phyloP scores from a whole-genome alignment of 2,113 vertebrate species.

The Pithys albifrons region DNA sequence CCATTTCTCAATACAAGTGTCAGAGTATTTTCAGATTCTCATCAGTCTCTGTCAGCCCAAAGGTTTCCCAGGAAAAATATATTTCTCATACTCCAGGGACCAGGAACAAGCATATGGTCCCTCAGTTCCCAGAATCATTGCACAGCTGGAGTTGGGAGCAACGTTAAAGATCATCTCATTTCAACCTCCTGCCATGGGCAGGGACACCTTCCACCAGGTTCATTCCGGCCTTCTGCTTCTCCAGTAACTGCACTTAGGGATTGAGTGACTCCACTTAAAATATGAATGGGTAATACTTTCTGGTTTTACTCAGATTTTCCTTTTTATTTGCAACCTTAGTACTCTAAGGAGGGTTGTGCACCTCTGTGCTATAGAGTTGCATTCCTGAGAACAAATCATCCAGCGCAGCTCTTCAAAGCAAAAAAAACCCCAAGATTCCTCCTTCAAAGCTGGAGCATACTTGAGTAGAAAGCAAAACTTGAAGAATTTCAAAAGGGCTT shows the following conservation, averaged over 20 bases:
- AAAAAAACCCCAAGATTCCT: neutral
- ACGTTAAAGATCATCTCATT: neutral
- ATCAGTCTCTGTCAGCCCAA: neutral
- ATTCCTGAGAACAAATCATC: neutral
- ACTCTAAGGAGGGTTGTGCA: neutral
- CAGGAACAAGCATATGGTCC: neutral
- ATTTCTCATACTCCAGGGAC: neutral
- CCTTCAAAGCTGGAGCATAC: neutral
- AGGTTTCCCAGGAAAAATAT: neutral
- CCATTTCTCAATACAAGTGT: neutral
- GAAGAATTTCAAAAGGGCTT: neutral
- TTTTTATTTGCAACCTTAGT: neutral
- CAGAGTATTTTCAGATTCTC: neutral
- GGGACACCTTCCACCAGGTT: neutral
- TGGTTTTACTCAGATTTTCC: neutral
- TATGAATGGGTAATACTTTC: neutral
- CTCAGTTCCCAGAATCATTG: neutral
- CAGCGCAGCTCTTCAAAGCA: neutral
- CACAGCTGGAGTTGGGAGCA: rapidly evolving
- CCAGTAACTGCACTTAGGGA: neutral
- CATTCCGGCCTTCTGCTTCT: neutral
- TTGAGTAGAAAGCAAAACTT: neutral
- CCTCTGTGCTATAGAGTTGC: rapidly evolving
- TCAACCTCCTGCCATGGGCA: neutral
- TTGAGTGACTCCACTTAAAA: neutral